Evolutionary conservation across 2,888 invertebrate species (phyloP).

Genomic region (Tinea pellionella): DNA sequence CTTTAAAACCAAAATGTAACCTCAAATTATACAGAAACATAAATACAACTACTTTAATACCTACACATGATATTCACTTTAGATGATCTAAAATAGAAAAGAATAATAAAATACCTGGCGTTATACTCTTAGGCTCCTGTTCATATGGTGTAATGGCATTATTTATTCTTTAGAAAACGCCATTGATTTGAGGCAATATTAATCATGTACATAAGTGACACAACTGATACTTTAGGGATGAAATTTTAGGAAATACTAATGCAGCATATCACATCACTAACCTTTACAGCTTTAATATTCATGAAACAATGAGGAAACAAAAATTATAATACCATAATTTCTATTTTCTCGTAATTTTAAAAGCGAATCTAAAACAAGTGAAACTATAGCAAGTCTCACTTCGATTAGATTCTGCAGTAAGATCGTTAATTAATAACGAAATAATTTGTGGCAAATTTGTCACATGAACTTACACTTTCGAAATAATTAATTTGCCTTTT

Average conservation of each 20-base stretch:
- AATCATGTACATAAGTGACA: conserved; percentile 1
- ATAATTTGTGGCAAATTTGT: neutral
- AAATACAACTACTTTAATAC: too few relatives aligned
- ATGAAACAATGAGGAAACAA: neutral
- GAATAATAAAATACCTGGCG: too few relatives aligned
- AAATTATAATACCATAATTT: neutral
- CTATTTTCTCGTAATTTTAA: neutral
- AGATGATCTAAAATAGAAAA: too few relatives aligned
- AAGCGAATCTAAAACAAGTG: conserved; percentile 8
- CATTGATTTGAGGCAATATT: neutral
- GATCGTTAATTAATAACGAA: neutral
- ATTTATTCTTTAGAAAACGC: too few relatives aligned
- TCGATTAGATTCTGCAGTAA: conserved; percentile 1
- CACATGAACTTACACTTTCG: neutral
- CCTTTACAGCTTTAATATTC: neutral
- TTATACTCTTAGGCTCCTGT: too few relatives aligned
- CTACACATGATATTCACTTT: too few relatives aligned
- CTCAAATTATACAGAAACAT: too few relatives aligned
- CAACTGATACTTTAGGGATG: neutral
- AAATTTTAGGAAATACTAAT: neutral
- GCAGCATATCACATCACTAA: conserved; percentile 5
- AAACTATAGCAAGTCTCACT: neutral
- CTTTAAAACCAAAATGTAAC: too few relatives aligned
- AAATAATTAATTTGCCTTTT: neutral
- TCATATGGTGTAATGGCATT: too few relatives aligned